phyloP scores from a whole-genome alignment of 2,113 vertebrate species.

The Rallus limicola region DNA sequence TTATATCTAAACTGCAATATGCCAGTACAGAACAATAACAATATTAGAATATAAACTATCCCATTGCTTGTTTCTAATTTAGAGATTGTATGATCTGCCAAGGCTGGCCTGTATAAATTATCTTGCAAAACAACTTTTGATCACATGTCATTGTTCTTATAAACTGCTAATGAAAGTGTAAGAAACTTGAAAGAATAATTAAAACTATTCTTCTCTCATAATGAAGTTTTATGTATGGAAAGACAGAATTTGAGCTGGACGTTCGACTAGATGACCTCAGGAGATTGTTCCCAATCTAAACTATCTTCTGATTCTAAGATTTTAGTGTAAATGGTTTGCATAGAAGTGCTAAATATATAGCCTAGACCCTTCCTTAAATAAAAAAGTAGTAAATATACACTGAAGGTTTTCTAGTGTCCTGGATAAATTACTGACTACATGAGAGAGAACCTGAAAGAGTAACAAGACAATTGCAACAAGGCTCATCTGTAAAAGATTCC shows the following conservation, averaged over 20 bases:
- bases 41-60: not conserved
- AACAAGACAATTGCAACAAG: slow-evolving; percentile 47
- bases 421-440: slow-evolving; percentile 53
- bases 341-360: not conserved
- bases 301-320: not conserved
- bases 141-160: slow-evolving; percentile 46
- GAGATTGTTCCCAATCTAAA: not conserved
- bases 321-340: not conserved
- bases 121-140: slow-evolving; percentile 36
- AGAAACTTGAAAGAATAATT: not conserved
- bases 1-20: not conserved
- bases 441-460: slow-evolving; percentile 37
- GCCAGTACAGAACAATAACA: not conserved
- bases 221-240: not conserved
- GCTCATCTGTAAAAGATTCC: slow-evolving; percentile 68
- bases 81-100: not conserved
- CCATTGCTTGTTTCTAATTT: not conserved
- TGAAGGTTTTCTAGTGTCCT: not conserved
- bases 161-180: slow-evolving; percentile 28
- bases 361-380: not conserved
- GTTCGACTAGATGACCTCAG: not conserved
- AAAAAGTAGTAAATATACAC: not conserved
- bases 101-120: slow-evolving; percentile 20
- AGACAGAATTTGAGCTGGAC: not conserved
- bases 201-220: not conserved